Evolutionary conservation across 2,113 vertebrate genomes (phyloP).

Genomic region (Thalassoma bifasciatum): DNA sequence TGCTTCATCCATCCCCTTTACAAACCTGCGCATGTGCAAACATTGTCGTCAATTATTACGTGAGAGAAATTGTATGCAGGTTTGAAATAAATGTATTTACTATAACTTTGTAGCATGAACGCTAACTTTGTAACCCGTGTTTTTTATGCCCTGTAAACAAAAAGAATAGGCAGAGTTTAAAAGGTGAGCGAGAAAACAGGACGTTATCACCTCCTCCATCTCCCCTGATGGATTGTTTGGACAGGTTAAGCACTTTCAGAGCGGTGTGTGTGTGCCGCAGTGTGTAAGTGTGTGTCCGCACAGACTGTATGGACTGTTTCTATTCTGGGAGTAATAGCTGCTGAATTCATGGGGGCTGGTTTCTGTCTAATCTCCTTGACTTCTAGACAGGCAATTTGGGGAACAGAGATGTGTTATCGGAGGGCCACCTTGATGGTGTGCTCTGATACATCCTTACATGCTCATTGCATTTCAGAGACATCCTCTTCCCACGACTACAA

Average conservation of each 20-base stretch:
- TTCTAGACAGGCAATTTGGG: constrained; percentile 69
- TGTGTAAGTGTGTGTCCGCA: neutral
- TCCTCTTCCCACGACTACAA: neutral
- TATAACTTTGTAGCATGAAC: neutral
- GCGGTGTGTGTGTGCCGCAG: neutral
- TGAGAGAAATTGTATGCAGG: no score
- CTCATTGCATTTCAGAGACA: constrained; percentile 29
- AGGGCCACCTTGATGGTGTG: constrained; percentile 44
- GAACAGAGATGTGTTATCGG: constrained; percentile 61
- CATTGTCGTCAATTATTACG: no score
- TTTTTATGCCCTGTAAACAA: neutral
- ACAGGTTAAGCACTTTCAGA: neutral
- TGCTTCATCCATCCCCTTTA: no score
- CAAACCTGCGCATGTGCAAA: no score
- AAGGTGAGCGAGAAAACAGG: constrained; percentile 24
- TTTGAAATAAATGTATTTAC: no score
- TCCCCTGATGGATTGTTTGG: neutral
- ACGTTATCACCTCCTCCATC: neutral
- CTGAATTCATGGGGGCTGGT: constrained; percentile 18
- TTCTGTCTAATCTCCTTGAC: constrained; percentile 61
- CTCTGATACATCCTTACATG: constrained; percentile 46
- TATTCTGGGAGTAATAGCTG: constrained; percentile 47
- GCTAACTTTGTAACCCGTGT: constrained; percentile 6
- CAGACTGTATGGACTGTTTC: constrained; percentile 29
- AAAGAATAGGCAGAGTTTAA: constrained; percentile 24